These are phyloP conservation scores for Spermophilus dauricus DNA, from an alignment of 2,113 vertebrate genomes.

Conservation along the genomic window DNA sequence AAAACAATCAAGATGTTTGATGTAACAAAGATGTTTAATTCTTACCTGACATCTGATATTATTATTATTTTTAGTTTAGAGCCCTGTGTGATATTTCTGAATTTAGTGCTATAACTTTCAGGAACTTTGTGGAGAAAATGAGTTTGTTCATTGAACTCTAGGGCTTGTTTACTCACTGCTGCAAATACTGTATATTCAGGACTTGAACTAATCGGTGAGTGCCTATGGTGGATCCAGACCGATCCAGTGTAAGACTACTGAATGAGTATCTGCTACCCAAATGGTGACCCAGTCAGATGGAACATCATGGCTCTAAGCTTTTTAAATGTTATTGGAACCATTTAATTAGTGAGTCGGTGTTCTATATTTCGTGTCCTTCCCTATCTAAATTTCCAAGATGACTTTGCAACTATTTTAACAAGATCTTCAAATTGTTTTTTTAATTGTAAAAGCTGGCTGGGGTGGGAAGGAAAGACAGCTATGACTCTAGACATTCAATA, in stretches of 20 bases:
- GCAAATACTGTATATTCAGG: conserved; percentile 76
- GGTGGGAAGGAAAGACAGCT: not conserved
- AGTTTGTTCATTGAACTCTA: conserved; percentile 51
- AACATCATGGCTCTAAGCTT: conserved; percentile 56
- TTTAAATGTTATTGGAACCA: conserved; percentile 48
- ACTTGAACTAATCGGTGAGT: conserved; percentile 81
- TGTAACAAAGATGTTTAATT: conserved; percentile 70
- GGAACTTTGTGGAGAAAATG: conserved; percentile 71
- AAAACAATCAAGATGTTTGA: conserved; percentile 40
- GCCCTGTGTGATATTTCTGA: conserved; percentile 50
- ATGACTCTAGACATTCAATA: conserved; percentile 33
- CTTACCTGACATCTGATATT: not conserved
- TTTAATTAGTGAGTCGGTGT: conserved; percentile 73
- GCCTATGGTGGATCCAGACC: conserved; percentile 59
- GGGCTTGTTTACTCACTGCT: conserved; percentile 78
- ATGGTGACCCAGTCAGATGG: conserved; percentile 56
- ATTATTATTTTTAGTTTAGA: conserved; percentile 36
- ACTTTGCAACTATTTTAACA: conserved; percentile 79
- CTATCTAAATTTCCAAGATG: conserved; percentile 54
- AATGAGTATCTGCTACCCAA: conserved; percentile 80
- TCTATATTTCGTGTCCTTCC: conserved; percentile 49
- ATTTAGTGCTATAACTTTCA: conserved; percentile 70
- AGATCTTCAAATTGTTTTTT: conserved; percentile 59
- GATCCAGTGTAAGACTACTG: conserved; percentile 87
- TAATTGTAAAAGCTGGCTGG: conserved; percentile 61